Percentiles rank a stretch among this genome's conserved stretches.
Conservation (phyloP, 2,113 vertebrate genomes). For the Mesocricetus auratus region DNA sequence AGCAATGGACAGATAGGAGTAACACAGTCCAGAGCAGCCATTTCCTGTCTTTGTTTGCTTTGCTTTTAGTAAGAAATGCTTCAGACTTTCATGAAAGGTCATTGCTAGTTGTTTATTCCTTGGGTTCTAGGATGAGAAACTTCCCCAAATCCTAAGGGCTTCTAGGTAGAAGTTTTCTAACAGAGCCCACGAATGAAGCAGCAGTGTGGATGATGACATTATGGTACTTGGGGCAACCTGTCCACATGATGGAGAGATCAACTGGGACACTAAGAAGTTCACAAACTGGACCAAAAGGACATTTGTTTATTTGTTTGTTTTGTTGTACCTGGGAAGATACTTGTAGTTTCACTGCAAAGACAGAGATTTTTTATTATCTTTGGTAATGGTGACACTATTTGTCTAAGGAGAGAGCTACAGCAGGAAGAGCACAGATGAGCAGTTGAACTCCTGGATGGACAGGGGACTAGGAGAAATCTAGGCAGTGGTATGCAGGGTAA, state of each 20-base stretch:
- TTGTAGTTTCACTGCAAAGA: not conserved
- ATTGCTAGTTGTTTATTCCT: not conserved
- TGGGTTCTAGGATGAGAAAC: not conserved
- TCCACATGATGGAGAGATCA: not conserved
- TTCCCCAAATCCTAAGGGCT: not conserved
- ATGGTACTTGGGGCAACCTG: not conserved
- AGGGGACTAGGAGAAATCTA: not conserved
- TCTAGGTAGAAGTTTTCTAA: not conserved
- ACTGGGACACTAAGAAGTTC: not conserved
- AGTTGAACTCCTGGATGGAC: not conserved
- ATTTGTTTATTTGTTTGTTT: not conserved
- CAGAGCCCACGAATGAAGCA: not conserved
- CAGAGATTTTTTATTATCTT: not conserved
- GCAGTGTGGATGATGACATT: not conserved
- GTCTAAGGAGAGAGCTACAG: not conserved
- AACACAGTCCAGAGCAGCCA: not conserved
- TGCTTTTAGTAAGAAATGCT: slow-evolving; percentile 23
- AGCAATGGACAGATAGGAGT: not conserved
- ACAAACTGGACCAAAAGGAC: not conserved
- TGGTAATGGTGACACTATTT: too few species aligned
- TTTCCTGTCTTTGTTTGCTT: slow-evolving; percentile 44
- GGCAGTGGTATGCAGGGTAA: too few species aligned
- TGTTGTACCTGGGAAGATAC: not conserved
- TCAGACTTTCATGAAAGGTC: not conserved
- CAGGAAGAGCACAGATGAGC: not conserved